Evolutionary conservation across 2,888 invertebrate species (phyloP).

Genomic region (Mimumesa dahlbomi): DNA sequence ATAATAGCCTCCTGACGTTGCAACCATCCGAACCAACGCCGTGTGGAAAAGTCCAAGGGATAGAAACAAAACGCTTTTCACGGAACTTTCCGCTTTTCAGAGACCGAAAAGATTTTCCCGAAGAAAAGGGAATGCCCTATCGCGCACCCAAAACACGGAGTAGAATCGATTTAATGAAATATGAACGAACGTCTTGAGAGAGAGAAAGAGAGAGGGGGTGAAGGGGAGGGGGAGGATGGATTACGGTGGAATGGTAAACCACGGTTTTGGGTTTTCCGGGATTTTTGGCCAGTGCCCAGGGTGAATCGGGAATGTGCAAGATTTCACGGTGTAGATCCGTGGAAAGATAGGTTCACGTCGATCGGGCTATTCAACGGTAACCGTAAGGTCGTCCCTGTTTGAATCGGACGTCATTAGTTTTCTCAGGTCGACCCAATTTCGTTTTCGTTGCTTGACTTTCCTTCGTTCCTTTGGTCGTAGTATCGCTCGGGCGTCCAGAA

Average conservation of each 20-base stretch:
- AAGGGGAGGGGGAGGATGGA: too few relatives aligned
- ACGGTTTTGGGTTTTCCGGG: too few relatives aligned
- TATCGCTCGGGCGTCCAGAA: not conserved
- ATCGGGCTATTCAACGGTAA: constrained; percentile 56
- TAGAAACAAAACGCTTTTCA: constrained; percentile 24
- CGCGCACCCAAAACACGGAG: too few relatives aligned
- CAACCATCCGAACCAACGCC: constrained; percentile 2
- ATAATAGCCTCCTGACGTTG: not conserved
- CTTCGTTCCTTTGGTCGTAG: constrained; percentile 12
- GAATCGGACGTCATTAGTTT: constrained; percentile 67
- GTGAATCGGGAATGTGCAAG: constrained; percentile 8
- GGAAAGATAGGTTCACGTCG: constrained; percentile 38
- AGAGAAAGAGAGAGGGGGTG: constrained; percentile 4
- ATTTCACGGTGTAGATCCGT: constrained; percentile 21
- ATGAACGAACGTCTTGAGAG: constrained; percentile 12
- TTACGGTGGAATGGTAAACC: too few relatives aligned
- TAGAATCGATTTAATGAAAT: constrained; percentile 51
- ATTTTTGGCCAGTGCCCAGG: constrained; percentile 45
- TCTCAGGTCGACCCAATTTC: constrained; percentile 59
- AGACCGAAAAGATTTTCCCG: too few relatives aligned
- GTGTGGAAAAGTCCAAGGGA: too few relatives aligned
- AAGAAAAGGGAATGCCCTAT: too few relatives aligned
- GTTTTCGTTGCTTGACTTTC: constrained; percentile 20
- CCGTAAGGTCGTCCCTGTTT: too few relatives aligned
- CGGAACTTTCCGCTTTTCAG: too few relatives aligned